Conservation (phyloP, 1,140 invertebrate genomes). For the Pectinophora gossypiella region DNA sequence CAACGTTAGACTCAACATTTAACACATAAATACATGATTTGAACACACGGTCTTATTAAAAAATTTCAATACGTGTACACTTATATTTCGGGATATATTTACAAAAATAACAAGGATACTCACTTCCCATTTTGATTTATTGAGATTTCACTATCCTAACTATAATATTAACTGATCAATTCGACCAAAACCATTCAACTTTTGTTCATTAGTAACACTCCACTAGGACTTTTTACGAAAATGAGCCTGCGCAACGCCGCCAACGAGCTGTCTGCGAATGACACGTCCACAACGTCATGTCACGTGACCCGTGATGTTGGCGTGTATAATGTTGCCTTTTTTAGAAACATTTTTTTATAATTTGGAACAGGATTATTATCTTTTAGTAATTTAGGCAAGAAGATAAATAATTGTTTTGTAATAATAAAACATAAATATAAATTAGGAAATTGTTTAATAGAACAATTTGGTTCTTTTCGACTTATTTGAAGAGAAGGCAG, state of each 20-base stretch:
- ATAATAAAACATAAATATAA: too few relatives aligned
- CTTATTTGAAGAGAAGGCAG: too few relatives aligned
- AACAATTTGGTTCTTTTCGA: too few relatives aligned
- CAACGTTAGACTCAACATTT: slow-evolving; percentile 41
- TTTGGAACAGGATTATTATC: too few relatives aligned
- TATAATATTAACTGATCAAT: slow-evolving; percentile 61
- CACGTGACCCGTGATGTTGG: slow-evolving; percentile 83
- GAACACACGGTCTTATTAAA: slow-evolving; percentile 17
- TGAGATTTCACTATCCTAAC: slow-evolving; percentile 69
- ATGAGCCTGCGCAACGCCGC: slow-evolving; percentile 69
- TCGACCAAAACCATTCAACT: slow-evolving; percentile 70
- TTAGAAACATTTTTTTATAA: neutral
- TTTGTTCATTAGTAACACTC: slow-evolving; percentile 69
- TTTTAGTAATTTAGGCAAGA: too few relatives aligned
- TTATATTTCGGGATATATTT: slow-evolving; percentile 29
- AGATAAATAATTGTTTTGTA: too few relatives aligned
- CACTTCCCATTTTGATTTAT: slow-evolving; percentile 79
- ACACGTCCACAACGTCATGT: slow-evolving; percentile 78
- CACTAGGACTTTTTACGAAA: slow-evolving; percentile 58
- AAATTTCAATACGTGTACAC: slow-evolving; percentile 43
- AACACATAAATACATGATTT: slow-evolving; percentile 37
- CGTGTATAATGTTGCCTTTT: slow-evolving; percentile 43
- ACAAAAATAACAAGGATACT: slow-evolving; percentile 64
- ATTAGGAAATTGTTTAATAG: too few relatives aligned
- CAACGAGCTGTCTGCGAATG: slow-evolving; percentile 71